Evolutionary conservation across 2,113 vertebrate genomes (phyloP).

Genomic region (Vombatus ursinus): DNA sequence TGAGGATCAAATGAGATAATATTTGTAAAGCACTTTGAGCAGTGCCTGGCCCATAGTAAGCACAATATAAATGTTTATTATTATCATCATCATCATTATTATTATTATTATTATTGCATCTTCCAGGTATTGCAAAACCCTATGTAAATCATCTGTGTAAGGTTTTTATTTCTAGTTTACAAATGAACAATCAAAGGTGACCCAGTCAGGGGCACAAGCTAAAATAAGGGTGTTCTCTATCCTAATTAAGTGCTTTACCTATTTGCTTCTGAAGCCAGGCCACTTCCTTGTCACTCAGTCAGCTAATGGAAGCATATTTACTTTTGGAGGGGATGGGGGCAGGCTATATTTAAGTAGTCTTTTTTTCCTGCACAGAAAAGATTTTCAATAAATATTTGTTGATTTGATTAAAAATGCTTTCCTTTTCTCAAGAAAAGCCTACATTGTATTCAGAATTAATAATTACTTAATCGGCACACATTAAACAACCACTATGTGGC

Average conservation of each 20-base stretch:
- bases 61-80: background rate
- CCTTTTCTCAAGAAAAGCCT: background rate
- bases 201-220: background rate
- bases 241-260: background rate
- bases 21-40: background rate
- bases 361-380: constrained; percentile 1
- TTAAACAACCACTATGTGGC: background rate
- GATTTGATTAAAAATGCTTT: background rate
- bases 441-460: background rate
- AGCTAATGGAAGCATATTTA: background rate
- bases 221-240: background rate
- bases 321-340: background rate
- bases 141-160: background rate
- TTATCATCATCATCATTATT: background rate
- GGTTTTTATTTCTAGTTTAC: background rate
- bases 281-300: background rate
- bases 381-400: background rate
- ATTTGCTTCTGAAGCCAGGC: background rate
- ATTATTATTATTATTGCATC: background rate
- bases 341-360: background rate
- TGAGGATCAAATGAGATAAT: background rate
- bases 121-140: background rate
- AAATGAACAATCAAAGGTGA: background rate
- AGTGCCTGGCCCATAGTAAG: background rate
- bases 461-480: background rate